phyloP scores from a whole-genome alignment of 2,888 invertebrate genomes.

The Aleiodes testaceus region DNA sequence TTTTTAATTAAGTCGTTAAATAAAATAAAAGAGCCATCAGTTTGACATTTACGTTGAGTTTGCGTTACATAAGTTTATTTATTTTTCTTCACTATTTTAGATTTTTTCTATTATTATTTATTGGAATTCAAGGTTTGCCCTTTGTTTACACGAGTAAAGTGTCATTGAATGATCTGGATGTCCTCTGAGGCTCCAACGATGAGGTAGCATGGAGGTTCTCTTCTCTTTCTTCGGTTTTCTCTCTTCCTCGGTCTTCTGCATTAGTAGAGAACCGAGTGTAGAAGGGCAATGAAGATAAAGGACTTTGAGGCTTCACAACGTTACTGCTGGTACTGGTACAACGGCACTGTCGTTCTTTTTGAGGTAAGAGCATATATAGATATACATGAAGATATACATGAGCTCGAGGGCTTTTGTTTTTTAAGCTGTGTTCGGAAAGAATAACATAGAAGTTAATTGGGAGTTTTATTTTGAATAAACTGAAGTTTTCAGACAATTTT shows the following conservation, averaged over 20 bases:
- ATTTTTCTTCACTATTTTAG: background rate
- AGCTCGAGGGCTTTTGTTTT: background rate
- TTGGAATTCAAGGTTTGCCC: background rate
- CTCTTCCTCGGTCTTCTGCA: too few species aligned
- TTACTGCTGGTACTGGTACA: slow-evolving; percentile 28
- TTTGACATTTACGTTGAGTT: slow-evolving; percentile 26
- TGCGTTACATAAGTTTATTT: background rate
- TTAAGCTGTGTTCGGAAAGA: background rate
- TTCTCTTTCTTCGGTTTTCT: background rate
- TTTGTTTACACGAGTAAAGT: slow-evolving; percentile 13
- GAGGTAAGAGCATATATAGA: background rate
- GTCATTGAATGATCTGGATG: slow-evolving; percentile 4
- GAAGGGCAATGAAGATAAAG: slow-evolving; percentile 27
- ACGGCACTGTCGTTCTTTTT: slow-evolving; percentile 27
- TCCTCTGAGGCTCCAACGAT: background rate
- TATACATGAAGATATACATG: background rate
- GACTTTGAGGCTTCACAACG: slow-evolving; percentile 11
- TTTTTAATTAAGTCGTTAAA: slow-evolving; percentile 16
- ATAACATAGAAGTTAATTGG: background rate
- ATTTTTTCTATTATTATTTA: background rate
- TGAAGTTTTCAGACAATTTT: too few species aligned
- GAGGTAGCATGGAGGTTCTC: background rate
- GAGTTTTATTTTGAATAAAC: background rate
- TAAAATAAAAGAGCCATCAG: background rate
- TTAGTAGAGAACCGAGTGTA: background rate